These are phyloP conservation scores for Leuctra nigra DNA, from an alignment of 2,888 invertebrate genomes.

Conservation along the genomic window DNA sequence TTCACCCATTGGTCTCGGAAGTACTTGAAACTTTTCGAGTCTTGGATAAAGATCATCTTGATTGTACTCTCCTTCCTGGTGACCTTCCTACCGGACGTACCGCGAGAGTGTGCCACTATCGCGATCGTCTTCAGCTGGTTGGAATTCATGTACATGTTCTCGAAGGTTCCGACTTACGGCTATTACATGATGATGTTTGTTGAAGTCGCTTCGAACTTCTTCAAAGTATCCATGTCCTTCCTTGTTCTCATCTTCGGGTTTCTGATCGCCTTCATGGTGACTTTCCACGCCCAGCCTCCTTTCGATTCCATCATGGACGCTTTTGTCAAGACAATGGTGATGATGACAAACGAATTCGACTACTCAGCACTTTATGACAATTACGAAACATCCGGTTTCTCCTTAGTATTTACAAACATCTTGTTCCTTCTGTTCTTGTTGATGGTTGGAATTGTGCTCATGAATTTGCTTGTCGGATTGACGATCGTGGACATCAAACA, in stretches of 20 bases:
- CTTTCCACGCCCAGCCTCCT: not conserved
- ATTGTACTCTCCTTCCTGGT: not conserved
- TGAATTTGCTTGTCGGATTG: not conserved
- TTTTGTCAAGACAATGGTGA: constrained; percentile 3
- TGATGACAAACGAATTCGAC: constrained; percentile 13
- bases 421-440: constrained; percentile 1
- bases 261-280: not conserved
- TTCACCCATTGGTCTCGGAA: not conserved
- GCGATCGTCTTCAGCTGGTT: not conserved
- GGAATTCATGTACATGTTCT: not conserved
- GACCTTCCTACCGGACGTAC: not conserved
- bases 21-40: not conserved
- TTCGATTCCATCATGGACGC: not conserved
- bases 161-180: not conserved
- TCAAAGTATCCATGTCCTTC: not conserved
- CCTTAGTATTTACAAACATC: not conserved
- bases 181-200: constrained; percentile 7
- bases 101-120: not conserved
- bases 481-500: not conserved
- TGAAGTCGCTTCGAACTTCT: not conserved
- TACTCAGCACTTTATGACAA: not conserved
- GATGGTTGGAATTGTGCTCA: not conserved
- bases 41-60: not conserved
- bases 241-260: not conserved
- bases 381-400: not conserved